Percentiles rank a stretch among this genome's conserved stretches.
These are phyloP conservation scores for Pantherophis guttatus DNA, from an alignment of 2,113 vertebrate genomes.

Conservation along the genomic window DNA sequence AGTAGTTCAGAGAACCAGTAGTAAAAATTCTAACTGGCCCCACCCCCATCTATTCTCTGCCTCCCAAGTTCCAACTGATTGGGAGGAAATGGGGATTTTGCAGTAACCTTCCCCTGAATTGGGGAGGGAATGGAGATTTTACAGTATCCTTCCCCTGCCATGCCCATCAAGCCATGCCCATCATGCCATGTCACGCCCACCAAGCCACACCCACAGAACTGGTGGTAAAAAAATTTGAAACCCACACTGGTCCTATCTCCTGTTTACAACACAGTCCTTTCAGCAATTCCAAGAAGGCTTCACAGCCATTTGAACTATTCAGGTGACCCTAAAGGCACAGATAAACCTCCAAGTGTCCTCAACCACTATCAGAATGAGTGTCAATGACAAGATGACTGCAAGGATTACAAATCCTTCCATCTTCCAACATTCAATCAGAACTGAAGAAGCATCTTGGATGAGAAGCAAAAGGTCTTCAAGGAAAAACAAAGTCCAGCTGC, in stretches of 20 bases:
- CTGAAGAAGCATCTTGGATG: neutral
- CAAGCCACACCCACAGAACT: no score
- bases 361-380: neutral
- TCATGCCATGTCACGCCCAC: no score
- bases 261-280: neutral
- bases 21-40: no score
- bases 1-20: no score
- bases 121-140: no score
- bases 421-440: neutral
- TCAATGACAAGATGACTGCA: neutral
- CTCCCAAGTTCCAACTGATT: no score
- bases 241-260: neutral
- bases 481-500: neutral
- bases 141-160: no score
- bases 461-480: neutral
- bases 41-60: no score
- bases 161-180: no score
- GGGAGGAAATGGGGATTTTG: no score
- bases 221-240: no score
- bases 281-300: neutral
- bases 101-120: no score
- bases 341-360: neutral
- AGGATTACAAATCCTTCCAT: neutral
- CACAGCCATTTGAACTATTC: neutral
- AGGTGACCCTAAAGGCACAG: neutral